Evolutionary conservation across 1,140 invertebrate species (phyloP).

Genomic region (Diorhabda elongata): DNA sequence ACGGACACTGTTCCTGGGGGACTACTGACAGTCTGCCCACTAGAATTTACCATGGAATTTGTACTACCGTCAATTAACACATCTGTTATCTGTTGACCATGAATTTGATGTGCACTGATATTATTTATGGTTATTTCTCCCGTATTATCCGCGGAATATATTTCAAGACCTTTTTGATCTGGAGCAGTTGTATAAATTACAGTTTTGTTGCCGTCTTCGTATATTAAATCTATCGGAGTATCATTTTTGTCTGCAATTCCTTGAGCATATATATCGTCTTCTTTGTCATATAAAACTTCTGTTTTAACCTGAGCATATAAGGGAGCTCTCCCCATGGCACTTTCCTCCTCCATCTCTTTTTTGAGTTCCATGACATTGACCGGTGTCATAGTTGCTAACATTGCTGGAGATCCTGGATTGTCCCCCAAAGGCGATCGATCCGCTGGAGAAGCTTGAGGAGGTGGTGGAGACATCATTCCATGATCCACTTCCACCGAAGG

Average conservation of each 20-base stretch:
- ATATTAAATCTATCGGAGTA: slow-evolving; percentile 72
- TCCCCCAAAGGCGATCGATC: slow-evolving; percentile 37
- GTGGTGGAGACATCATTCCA: slow-evolving; percentile 44
- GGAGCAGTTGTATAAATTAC: slow-evolving; percentile 71
- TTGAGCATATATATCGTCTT: slow-evolving; percentile 55
- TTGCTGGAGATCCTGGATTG: slow-evolving; percentile 60
- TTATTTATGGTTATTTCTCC: slow-evolving; percentile 48
- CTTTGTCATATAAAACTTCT: slow-evolving; percentile 50
- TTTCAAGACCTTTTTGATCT: slow-evolving; percentile 50
- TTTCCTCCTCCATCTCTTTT: slow-evolving; percentile 50
- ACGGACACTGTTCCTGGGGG: slow-evolving; percentile 48
- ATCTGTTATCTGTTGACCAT: slow-evolving; percentile 49
- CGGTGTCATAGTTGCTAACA: slow-evolving; percentile 73
- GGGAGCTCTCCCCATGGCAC: slow-evolving; percentile 55
- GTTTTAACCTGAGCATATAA: slow-evolving; percentile 56
- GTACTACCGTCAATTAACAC: slow-evolving; percentile 51
- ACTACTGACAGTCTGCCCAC: slow-evolving; percentile 43
- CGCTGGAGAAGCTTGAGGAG: slow-evolving; percentile 43
- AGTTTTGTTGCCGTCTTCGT: slow-evolving; percentile 75
- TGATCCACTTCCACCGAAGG: slow-evolving; percentile 37
- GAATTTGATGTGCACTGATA: slow-evolving; percentile 50
- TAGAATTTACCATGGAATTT: slow-evolving; percentile 37
- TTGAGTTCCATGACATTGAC: slow-evolving; percentile 64
- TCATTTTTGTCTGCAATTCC: slow-evolving; percentile 60
- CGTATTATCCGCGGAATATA: slow-evolving; percentile 51